Conservation (phyloP, 1,140 invertebrate genomes). For the Trichonephila inaurata region DNA sequence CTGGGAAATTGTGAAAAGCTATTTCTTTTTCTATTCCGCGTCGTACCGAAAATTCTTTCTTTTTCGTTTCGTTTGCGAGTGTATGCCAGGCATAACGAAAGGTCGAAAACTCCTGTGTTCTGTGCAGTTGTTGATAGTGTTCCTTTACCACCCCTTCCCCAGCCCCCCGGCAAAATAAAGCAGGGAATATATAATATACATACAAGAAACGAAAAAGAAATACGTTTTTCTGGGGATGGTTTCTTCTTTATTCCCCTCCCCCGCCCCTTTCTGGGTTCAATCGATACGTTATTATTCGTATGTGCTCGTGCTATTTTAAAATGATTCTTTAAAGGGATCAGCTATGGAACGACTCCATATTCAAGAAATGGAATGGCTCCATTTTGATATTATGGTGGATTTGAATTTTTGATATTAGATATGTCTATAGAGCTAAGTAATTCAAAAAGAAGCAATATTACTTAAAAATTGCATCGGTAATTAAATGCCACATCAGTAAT, state of each 20-base stretch:
- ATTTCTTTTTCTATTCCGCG: conserved; percentile 21
- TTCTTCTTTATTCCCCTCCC: not conserved
- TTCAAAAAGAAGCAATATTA: no score
- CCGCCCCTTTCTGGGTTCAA: not conserved
- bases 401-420: no score
- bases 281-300: conserved; percentile 48
- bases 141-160: not conserved
- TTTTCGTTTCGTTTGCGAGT: not conserved
- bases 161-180: not conserved
- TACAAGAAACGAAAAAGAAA: not conserved
- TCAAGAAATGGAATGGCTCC: not conserved
- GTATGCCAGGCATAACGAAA: conserved; percentile 40
- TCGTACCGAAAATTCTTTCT: not conserved
- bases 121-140: not conserved
- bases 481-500: no score
- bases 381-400: no score
- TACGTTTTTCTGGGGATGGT: not conserved
- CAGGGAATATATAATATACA: conserved; percentile 5
- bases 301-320: conserved; percentile 34
- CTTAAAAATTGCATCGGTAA: no score
- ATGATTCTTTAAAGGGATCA: conserved; percentile 33
- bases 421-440: no score
- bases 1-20: conserved; percentile 64
- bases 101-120: not conserved
- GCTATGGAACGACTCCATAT: not conserved